Percentiles rank a stretch among this genome's conserved stretches.
Conservation (phyloP, 1,140 invertebrate species). For the Antheraea mylitta region DNA sequence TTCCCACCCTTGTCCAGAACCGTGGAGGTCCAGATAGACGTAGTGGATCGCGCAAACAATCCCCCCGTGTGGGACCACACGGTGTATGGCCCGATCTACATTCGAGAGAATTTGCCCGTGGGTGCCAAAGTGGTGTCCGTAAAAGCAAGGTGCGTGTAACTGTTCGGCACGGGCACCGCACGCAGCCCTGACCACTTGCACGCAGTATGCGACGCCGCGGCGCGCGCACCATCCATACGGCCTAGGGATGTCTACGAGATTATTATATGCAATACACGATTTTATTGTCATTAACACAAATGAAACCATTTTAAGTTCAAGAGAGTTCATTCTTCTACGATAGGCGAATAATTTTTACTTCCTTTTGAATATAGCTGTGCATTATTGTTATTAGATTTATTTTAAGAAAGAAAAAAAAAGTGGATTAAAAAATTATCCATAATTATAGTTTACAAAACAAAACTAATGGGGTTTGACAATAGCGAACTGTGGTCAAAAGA, state of each 20-base stretch:
- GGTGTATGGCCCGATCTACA: slow-evolving; percentile 97
- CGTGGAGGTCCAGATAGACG: slow-evolving; percentile 98
- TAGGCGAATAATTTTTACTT: no score
- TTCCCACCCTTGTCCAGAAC: slow-evolving; percentile 94
- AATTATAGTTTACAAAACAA: no score
- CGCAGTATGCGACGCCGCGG: slow-evolving; percentile 65
- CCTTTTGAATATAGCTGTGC: no score
- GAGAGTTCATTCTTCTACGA: no score
- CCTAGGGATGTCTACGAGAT: no score
- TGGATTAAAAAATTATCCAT: no score
- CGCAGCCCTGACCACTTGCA: slow-evolving; percentile 78
- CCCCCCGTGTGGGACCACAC: slow-evolving; percentile 97
- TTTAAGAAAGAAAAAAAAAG: no score
- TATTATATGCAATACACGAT: no score
- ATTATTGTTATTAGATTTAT: no score
- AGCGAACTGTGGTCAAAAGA: neutral
- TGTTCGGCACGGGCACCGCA: slow-evolving; percentile 80
- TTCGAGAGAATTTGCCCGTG: slow-evolving; percentile 97
- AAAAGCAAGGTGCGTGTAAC: slow-evolving; percentile 93
- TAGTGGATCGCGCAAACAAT: slow-evolving; percentile 98
- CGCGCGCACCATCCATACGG: slow-evolving; percentile 15
- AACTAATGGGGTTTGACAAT: no score
- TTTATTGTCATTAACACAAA: no score
- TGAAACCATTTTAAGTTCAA: no score
- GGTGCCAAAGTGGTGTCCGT: slow-evolving; percentile 97